Conservation (phyloP, 2,113 vertebrate species). For the Leucosticte australis region DNA sequence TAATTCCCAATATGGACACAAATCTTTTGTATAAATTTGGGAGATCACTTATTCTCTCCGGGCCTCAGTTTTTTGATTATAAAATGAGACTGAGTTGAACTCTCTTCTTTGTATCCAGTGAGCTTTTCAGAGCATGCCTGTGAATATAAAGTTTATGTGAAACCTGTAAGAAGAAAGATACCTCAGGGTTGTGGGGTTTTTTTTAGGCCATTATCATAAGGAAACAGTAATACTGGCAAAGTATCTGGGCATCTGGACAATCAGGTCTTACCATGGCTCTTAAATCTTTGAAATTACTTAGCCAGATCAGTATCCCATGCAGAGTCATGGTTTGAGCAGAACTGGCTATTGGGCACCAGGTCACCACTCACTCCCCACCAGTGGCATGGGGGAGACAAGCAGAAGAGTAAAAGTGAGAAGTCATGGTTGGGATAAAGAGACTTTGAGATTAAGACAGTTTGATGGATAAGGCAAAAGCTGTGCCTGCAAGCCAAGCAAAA, state of each 20-base stretch:
- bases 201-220: background rate
- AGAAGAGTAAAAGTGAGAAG: background rate
- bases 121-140: background rate
- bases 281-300: background rate
- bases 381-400: background rate
- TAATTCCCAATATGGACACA: slow-evolving; percentile 29
- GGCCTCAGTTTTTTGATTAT: background rate
- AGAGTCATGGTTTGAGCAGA: background rate
- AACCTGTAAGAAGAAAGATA: background rate
- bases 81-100: background rate
- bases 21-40: background rate
- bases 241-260: background rate
- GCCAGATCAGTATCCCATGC: background rate
- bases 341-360: background rate
- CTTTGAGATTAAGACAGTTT: background rate
- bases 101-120: background rate
- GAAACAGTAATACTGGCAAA: background rate
- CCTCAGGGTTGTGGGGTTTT: fast-evolving
- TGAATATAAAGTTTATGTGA: background rate
- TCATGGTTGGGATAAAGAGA: background rate
- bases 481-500: background rate
- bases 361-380: no score
- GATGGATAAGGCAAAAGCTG: background rate
- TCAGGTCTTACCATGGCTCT: background rate
- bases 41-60: background rate